Evolutionary conservation across 1,140 invertebrate species (phyloP).

Genomic region (Asobara japonica): DNA sequence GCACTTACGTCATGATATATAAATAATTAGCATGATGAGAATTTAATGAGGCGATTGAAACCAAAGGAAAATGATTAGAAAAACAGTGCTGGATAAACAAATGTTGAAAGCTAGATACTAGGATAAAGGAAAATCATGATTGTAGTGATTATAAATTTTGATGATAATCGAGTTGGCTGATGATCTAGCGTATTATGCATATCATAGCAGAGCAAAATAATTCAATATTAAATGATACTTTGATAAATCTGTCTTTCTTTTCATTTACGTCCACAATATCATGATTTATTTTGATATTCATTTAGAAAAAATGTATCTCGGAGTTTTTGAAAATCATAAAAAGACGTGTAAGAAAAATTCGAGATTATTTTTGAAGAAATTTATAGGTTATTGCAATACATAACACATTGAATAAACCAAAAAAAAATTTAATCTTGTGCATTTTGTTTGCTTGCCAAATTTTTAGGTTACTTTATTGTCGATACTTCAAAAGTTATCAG

Average conservation of each 20-base stretch:
- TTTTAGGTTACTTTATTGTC: no score
- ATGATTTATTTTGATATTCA: background rate
- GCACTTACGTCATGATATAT: no score
- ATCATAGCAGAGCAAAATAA: background rate
- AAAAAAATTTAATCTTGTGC: no score
- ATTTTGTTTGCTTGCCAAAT: no score
- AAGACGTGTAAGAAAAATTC: no score
- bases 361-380: no score
- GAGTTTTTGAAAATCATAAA: no score
- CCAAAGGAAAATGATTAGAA: background rate
- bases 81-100: background rate
- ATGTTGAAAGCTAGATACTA: background rate
- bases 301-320: no score
- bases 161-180: background rate
- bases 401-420: no score
- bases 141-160: background rate
- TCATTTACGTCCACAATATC: background rate
- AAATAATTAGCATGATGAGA: background rate
- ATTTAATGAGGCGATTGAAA: background rate
- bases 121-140: background rate
- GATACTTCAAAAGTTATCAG: no score
- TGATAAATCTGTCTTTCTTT: background rate
- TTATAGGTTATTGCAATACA: no score
- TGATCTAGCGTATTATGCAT: background rate
- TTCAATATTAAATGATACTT: slow-evolving; percentile 10